These are phyloP conservation scores for Oncopodura yosiiana DNA, from an alignment of 1,140 invertebrate genomes.

Conservation along the genomic window DNA sequence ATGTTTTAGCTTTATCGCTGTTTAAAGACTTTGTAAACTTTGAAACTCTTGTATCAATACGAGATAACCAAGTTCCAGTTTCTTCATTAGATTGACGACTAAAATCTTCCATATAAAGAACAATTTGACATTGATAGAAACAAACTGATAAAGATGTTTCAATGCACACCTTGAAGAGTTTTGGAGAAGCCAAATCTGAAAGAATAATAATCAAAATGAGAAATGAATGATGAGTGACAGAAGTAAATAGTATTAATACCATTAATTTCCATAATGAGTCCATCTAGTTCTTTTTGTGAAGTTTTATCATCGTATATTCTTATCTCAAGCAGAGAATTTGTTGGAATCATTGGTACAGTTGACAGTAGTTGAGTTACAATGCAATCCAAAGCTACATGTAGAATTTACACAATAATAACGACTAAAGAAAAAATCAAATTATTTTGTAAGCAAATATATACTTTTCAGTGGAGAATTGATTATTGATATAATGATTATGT, in stretches of 20 bases:
- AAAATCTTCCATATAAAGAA: constrained; percentile 28
- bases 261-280: constrained; percentile 30
- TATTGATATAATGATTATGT: too few relatives aligned
- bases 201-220: too few relatives aligned
- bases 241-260: too few relatives aligned
- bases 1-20: background rate
- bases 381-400: constrained; percentile 19
- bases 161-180: constrained; percentile 16
- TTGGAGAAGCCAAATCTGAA: constrained; percentile 25
- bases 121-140: constrained; percentile 18
- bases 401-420: too few relatives aligned
- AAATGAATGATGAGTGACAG: too few relatives aligned
- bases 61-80: constrained; percentile 18
- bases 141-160: constrained; percentile 7
- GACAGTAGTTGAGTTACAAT: constrained; percentile 29
- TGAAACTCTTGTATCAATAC: constrained; percentile 16
- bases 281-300: constrained; percentile 16
- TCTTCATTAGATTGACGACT: constrained; percentile 11
- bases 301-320: constrained; percentile 21
- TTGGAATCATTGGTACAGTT: constrained; percentile 17
- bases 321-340: constrained; percentile 19
- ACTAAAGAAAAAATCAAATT: too few relatives aligned
- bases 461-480: too few relatives aligned
- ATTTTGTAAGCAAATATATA: too few relatives aligned
- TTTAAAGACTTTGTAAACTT: constrained; percentile 13